These are phyloP conservation scores for Actinopyga echinites DNA, from an alignment of 53 echinoderm and acorn worm genomes.

Conservation along the genomic window DNA sequence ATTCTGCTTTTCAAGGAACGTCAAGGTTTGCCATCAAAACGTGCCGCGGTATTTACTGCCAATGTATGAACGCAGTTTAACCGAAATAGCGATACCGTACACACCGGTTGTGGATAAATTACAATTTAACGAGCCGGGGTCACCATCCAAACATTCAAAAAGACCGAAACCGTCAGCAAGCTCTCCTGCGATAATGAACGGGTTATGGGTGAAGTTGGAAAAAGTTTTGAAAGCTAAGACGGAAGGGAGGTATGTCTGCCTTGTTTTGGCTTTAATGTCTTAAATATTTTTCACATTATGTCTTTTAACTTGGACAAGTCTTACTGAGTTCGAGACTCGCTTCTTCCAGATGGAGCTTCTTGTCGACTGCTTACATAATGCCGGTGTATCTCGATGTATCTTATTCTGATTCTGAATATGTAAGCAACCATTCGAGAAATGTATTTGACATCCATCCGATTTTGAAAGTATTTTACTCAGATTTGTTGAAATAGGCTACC, in stretches of 20 bases:
- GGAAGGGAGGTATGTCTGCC: background rate
- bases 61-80: background rate
- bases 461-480: too few relatives aligned
- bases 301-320: background rate
- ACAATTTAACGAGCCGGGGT: background rate
- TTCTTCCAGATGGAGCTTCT: too few relatives aligned
- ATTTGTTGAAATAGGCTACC: too few relatives aligned
- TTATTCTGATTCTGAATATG: too few relatives aligned
- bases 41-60: background rate
- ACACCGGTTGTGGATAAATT: background rate
- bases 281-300: background rate
- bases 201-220: slow-evolving; percentile 18
- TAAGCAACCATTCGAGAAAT: too few relatives aligned
- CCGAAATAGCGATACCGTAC: slow-evolving; percentile 23
- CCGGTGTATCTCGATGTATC: too few relatives aligned
- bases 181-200: slow-evolving; percentile 22
- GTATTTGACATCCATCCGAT: too few relatives aligned
- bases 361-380: too few relatives aligned
- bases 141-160: background rate
- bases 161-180: background rate
- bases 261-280: background rate
- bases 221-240: background rate
- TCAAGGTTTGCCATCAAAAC: slow-evolving; percentile 18
- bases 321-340: too few relatives aligned
- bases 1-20: background rate